phyloP scores from a whole-genome alignment of 2,113 vertebrate genomes.

The Ammodytes dubius region DNA sequence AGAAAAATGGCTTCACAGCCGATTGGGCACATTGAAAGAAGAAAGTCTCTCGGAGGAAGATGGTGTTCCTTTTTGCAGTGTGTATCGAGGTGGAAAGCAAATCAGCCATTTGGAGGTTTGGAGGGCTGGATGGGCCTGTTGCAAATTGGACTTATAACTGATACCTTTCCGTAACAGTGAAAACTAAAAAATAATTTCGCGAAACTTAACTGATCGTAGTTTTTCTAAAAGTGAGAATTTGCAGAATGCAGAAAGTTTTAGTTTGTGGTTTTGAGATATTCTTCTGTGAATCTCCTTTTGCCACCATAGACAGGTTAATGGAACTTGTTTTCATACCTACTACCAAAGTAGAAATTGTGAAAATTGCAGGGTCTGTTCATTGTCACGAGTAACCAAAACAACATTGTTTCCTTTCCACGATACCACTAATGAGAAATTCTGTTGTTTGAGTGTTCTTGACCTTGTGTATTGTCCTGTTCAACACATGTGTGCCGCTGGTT shows the following conservation, averaged over 20 bases:
- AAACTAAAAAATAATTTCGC: not conserved
- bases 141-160: not conserved
- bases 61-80: not conserved
- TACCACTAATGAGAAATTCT: not conserved
- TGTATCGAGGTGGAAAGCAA: not conserved
- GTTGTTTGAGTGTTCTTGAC: not conserved
- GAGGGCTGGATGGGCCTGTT: not conserved
- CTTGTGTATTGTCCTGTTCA: not conserved
- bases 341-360: slow-evolving; percentile 7
- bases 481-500: not conserved
- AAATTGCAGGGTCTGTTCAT: slow-evolving; percentile 1
- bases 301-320: not conserved
- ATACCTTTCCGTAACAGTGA: not conserved
- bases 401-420: not conserved
- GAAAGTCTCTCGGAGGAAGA: not conserved
- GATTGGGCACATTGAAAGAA: slow-evolving; percentile 2
- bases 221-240: not conserved
- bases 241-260: not conserved
- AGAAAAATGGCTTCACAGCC: slow-evolving; percentile 7
- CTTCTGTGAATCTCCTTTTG: not conserved
- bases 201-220: not conserved
- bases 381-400: not conserved
- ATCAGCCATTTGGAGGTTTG: not conserved
- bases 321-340: not conserved
- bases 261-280: not conserved